phyloP scores from a whole-genome alignment of 92 coral and sea anemone genomes.

The Parazoanthus atlanticus region DNA sequence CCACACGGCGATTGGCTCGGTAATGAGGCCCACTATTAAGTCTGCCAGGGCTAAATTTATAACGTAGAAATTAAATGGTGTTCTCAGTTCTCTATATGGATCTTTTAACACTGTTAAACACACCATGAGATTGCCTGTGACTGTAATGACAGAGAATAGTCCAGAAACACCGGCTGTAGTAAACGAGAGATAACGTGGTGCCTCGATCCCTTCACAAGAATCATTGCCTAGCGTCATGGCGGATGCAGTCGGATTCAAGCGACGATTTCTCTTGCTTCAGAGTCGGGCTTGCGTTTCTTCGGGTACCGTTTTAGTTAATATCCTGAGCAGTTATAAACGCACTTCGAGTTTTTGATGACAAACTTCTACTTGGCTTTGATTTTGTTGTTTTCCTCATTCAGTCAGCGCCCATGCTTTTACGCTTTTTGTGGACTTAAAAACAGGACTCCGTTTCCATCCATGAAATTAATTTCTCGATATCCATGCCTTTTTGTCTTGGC shows the following conservation, averaged over 20 bases:
- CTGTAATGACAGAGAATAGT: slow-evolving; percentile 64
- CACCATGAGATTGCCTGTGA: slow-evolving; percentile 84
- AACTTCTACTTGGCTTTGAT: neutral
- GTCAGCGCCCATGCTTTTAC: too few relatives aligned
- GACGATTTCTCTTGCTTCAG: neutral
- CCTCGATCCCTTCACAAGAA: slow-evolving; percentile 8
- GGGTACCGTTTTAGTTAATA: neutral
- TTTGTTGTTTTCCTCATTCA: neutral
- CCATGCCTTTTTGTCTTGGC: too few relatives aligned
- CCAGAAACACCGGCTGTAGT: slow-evolving; percentile 72
- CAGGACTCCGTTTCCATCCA: too few relatives aligned
- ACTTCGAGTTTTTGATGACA: neutral
- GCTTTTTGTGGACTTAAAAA: too few relatives aligned
- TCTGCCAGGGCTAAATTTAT: slow-evolving; percentile 87
- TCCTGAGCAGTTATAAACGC: neutral
- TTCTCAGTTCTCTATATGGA: slow-evolving; percentile 74
- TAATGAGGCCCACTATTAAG: slow-evolving; percentile 78
- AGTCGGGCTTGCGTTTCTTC: neutral
- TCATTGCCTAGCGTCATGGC: neutral
- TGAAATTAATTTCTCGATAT: too few relatives aligned
- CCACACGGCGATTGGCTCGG: slow-evolving; percentile 78
- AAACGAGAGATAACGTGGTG: slow-evolving; percentile 71
- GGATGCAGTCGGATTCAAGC: neutral
- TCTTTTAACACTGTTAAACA: slow-evolving; percentile 78
- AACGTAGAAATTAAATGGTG: slow-evolving; percentile 86